Evolutionary conservation across 2,888 invertebrate species (phyloP), one percentile per base, ranked within the genome.

Genomic region (Hirtodrosophila trivittata): DNA sequence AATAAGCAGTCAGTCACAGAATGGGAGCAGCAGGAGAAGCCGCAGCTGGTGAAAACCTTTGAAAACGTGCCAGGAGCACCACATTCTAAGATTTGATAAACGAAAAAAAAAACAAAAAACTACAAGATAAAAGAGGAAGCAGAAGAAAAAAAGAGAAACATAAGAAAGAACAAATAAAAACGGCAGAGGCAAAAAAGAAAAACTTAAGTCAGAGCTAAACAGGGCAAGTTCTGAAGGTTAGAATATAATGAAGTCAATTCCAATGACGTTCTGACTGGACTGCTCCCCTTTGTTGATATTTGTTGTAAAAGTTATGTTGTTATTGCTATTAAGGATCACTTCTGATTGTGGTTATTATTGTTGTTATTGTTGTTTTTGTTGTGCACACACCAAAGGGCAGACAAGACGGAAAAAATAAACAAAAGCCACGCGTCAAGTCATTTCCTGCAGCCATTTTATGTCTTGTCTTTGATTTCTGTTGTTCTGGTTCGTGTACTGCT

Each of bases 171-270:
- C 18, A 52, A 12, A 43, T 37, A 57, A 39, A 51, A n/a, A n/a
- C n/a, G 38, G 35, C 30, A 54, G 28, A 49, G 55, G 21, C 13
- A 50, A 13, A 39, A 26, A 14, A 47, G n/a, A 37, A 14, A 66
- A 73, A 56, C 65, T 56, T 60, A 65, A 62, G 62, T 9, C 57
- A 50, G 32, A 49, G 41, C 10, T 16, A 62, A 21, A 25, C 45
- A 38, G 51, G 46, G 46, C 63, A 62, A 72, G 38, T 57, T 63
- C 60, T 62, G 50, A 72, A 69, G 69, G 69, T 64, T 70, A 73
- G 75, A 66, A 75, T 77, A 80, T 66, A 78, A 80, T 83, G 75
- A 83, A 83, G 80, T 73, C 83, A 83, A 81, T 80, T 75, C 75
- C 75, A 78, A 77, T 77, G 83, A 65, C 69, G 55, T 21, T 21